Percentiles rank a stretch among this genome's conserved stretches.
These are phyloP conservation scores for Argyrosomus regius DNA, from an alignment of 2,797 vertebrate species.

Conservation along the genomic window DNA sequence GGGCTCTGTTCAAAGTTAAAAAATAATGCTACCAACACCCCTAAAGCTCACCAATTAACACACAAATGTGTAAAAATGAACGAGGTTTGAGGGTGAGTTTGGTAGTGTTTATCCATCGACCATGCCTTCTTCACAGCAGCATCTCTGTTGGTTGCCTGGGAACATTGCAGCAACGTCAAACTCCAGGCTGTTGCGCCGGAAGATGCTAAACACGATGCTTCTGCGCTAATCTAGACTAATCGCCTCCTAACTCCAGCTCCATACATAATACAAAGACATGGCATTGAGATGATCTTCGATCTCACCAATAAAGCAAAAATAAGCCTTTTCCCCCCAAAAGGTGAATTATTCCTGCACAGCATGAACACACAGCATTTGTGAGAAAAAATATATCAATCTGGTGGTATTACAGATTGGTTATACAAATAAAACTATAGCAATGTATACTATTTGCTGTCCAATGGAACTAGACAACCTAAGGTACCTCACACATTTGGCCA, in stretches of 20 bases:
- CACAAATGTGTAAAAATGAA: not conserved
- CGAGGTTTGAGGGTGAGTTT: too few species aligned
- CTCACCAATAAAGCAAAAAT: not conserved
- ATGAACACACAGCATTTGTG: not conserved
- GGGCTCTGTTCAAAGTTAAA: not conserved
- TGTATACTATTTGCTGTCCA: too few species aligned
- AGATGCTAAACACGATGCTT: too few species aligned
- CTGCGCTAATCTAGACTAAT: not conserved
- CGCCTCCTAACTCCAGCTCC: not conserved
- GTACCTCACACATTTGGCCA: too few species aligned
- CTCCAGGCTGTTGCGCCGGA: not conserved
- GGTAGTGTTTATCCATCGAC: too few species aligned
- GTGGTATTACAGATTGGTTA: too few species aligned
- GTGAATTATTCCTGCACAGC: not conserved
- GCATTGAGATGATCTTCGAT: not conserved
- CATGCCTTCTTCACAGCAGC: too few species aligned
- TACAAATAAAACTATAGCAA: too few species aligned
- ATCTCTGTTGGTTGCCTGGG: too few species aligned
- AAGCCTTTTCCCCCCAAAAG: not conserved
- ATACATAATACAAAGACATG: not conserved
- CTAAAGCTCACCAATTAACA: not conserved
- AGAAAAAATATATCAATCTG: not conserved
- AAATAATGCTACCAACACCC: not conserved
- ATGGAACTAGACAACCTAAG: too few species aligned
- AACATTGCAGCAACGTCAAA: not conserved